A percentile compares a stretch with the other conserved stretches of the same genome.
Conservation (phyloP, 2,888 invertebrate genomes). For the Tetanocera ferruginea region DNA sequence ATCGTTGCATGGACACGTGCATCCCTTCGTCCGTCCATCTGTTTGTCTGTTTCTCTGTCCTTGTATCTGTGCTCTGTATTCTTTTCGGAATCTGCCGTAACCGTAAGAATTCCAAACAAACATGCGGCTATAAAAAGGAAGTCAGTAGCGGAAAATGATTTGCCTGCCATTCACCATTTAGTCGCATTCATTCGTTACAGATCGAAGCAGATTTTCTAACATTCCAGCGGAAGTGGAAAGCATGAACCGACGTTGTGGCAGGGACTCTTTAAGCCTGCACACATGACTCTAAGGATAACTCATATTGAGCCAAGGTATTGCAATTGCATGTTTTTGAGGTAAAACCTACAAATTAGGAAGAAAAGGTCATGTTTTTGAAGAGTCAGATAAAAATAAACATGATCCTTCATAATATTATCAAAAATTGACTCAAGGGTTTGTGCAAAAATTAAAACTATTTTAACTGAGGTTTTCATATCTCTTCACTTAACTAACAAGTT, state of each 20-base stretch:
- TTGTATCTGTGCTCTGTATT: background rate
- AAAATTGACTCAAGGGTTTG: background rate
- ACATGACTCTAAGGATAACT: conserved; percentile 35
- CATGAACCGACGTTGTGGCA: conserved; percentile 5
- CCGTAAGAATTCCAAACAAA: conserved; percentile 30
- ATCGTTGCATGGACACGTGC: conserved; percentile 41
- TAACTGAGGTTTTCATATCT: background rate
- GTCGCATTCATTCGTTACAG: conserved; percentile 30
- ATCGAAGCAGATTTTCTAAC: background rate
- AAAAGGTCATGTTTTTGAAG: background rate
- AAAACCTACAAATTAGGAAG: background rate
- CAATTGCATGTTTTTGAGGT: background rate
- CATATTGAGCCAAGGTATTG: conserved; percentile 28
- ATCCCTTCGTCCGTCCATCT: background rate
- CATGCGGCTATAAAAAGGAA: background rate
- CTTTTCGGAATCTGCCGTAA: conserved; percentile 7
- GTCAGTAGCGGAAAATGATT: background rate
- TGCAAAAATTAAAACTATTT: background rate
- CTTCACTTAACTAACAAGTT: too few relatives aligned
- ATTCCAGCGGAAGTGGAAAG: background rate
- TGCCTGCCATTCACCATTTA: conserved; percentile 5
- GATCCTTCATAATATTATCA: background rate
- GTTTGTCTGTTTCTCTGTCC: background rate
- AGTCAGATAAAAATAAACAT: background rate
- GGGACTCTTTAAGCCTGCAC: background rate